These are phyloP conservation scores for Heliornis fulica DNA, from an alignment of 2,113 vertebrate genomes.

Conservation along the genomic window DNA sequence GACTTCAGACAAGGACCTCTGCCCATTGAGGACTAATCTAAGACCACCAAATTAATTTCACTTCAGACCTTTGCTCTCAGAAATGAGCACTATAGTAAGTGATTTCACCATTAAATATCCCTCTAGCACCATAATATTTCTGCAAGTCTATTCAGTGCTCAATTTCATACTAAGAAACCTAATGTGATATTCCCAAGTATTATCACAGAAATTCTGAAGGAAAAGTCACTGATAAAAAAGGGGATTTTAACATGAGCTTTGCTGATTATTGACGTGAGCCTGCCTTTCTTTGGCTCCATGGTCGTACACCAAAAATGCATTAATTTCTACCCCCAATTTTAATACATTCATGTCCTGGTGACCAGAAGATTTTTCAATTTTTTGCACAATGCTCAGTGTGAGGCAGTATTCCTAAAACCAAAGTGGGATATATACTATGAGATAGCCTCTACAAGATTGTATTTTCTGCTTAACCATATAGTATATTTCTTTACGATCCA, in stretches of 20 bases:
- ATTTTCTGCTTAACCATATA: not conserved
- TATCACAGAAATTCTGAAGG: conserved; percentile 49
- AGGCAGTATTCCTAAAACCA: not conserved
- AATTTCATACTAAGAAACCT: conserved; percentile 25
- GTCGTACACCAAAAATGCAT: conserved; percentile 28
- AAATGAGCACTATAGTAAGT: conserved; percentile 59
- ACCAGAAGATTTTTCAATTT: not conserved
- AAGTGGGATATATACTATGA: not conserved
- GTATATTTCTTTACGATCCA: not conserved
- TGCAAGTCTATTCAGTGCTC: conserved; percentile 32
- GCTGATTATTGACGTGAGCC: conserved; percentile 24
- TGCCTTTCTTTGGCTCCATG: not conserved
- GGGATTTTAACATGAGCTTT: conserved; percentile 16
- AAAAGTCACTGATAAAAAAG: conserved; percentile 38
- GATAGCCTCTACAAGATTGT: not conserved
- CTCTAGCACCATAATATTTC: conserved; percentile 45
- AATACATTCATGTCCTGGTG: conserved; percentile 8
- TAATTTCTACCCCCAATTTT: conserved; percentile 36
- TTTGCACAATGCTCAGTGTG: not conserved
- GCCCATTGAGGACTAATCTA: conserved; percentile 31
- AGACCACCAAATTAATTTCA: conserved; percentile 55
- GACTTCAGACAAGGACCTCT: conserved; percentile 59
- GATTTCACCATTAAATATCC: conserved; percentile 60
- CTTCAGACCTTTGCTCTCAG: conserved; percentile 64
- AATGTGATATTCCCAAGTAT: conserved; percentile 32